These are phyloP conservation scores for Alouatta palliata DNA, from an alignment of 2,113 vertebrate species.

Conservation along the genomic window DNA sequence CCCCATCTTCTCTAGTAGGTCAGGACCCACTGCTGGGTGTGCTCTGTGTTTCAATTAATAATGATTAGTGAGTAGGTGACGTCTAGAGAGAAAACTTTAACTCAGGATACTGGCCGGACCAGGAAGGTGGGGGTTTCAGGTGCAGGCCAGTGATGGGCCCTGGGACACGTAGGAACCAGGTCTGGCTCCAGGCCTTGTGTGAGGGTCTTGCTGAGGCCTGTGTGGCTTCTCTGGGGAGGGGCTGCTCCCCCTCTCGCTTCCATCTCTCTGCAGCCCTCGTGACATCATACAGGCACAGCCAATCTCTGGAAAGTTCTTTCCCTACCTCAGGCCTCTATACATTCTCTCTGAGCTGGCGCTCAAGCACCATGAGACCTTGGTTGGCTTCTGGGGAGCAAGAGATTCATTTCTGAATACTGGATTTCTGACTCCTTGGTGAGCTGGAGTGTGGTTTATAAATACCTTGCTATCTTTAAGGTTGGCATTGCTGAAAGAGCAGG, in stretches of 20 bases:
- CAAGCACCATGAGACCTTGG: background rate
- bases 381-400: background rate
- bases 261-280: background rate
- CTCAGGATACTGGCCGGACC: accelerated
- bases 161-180: background rate
- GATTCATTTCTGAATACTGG: background rate
- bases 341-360: background rate
- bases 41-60: background rate
- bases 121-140: background rate
- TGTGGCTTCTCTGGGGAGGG: background rate
- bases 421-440: background rate
- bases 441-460: accelerated
- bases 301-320: background rate
- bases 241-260: background rate
- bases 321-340: background rate
- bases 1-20: accelerated
- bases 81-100: background rate
- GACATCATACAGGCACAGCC: conserved; percentile 52
- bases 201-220: accelerated
- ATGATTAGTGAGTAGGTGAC: too few relatives aligned
- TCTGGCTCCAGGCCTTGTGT: accelerated
- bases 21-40: too few relatives aligned
- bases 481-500: background rate
- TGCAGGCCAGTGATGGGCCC: accelerated
- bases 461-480: background rate